Evolutionary conservation across 2,888 invertebrate genomes (phyloP).

Genomic region (Dromius quadrimaculatus): DNA sequence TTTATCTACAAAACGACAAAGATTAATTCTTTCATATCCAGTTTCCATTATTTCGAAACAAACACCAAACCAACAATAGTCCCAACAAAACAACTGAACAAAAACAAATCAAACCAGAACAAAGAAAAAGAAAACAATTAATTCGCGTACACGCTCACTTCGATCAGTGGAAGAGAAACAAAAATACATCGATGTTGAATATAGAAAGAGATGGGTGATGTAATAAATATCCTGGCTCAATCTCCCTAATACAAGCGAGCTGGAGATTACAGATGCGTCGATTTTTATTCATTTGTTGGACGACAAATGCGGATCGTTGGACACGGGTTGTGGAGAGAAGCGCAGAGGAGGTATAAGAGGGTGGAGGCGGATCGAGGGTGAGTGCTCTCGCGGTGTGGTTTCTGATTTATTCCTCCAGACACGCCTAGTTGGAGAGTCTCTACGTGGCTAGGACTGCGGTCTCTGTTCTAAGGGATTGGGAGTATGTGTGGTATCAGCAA

Average conservation of each 20-base stretch:
- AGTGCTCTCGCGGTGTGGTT: slow-evolving; percentile 61
- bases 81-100: slow-evolving; percentile 44
- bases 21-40: slow-evolving; percentile 51
- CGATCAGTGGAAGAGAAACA: slow-evolving; percentile 20
- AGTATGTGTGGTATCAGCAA: too few species aligned
- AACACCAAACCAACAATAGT: slow-evolving; percentile 43
- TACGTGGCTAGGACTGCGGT: slow-evolving; percentile 52
- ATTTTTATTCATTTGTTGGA: slow-evolving; percentile 56
- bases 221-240: slow-evolving; percentile 42
- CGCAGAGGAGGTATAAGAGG: slow-evolving; percentile 43
- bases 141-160: slow-evolving; percentile 44
- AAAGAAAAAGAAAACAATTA: slow-evolving; percentile 51
- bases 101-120: slow-evolving; percentile 48
- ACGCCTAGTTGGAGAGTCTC: slow-evolving; percentile 62
- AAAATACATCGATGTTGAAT: slow-evolving; percentile 13
- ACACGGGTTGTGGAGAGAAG: slow-evolving; percentile 24
- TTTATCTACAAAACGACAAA: slow-evolving; percentile 43
- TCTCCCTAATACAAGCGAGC: slow-evolving; percentile 48
- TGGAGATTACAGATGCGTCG: slow-evolving; percentile 47
- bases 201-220: slow-evolving; percentile 25
- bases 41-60: slow-evolving; percentile 46
- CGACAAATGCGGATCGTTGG: slow-evolving; percentile 38
- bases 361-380: slow-evolving; percentile 52
- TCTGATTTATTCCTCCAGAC: slow-evolving; percentile 64
- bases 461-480: neutral